Evolutionary conservation across 1,140 invertebrate species (phyloP), one percentile per base, ranked within the genome.

Genomic region (Hycleus cichorii): DNA sequence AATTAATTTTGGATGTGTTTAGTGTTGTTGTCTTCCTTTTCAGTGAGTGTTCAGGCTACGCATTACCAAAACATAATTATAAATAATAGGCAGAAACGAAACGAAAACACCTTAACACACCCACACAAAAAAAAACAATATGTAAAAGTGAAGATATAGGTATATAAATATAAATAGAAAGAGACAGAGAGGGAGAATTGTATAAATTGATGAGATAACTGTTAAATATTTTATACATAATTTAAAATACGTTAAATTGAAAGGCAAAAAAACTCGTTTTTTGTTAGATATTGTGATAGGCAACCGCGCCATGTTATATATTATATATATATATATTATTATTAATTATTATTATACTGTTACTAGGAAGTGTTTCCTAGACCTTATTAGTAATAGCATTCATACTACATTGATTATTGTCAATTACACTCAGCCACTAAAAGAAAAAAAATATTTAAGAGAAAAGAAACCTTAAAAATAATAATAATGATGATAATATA

Each of bases 151-250:
- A 32, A 32, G 32, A 32, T 32, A 32, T 4, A 32, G 7, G 18
- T 18, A 18, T 18, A 18, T 18, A 18, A 18, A 18, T 18, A 18
- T 18, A 32, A 7, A 32, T 4, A 32, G 32, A 32, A 7, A 32
- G 32, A 32, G 32, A 32, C 4, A 32, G 32, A 32, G 32, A 4
- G 32, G 7, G 7, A 2, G 32, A 32, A 32, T 32, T 32, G 32
- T 32, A 32, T 32, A 32, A 68, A 71, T 71, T 73, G 72, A 68
- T 18, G 18, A 18, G 18, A 18, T 73, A 72, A 72, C 72, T 74
- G 72, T 74, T 74, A 74, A 32, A 74, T 74, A 74, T 74, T 74
- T 74, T 74, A 74, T 74, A 74, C 70, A 74, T 74, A 74, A 74
- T 74, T 74, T 74, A 74, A 74, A 70, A 66, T 72, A 73, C 64